Evolutionary conservation across 2,797 vertebrate genomes (phyloP).

Genomic region (Sebastes itinus): DNA sequence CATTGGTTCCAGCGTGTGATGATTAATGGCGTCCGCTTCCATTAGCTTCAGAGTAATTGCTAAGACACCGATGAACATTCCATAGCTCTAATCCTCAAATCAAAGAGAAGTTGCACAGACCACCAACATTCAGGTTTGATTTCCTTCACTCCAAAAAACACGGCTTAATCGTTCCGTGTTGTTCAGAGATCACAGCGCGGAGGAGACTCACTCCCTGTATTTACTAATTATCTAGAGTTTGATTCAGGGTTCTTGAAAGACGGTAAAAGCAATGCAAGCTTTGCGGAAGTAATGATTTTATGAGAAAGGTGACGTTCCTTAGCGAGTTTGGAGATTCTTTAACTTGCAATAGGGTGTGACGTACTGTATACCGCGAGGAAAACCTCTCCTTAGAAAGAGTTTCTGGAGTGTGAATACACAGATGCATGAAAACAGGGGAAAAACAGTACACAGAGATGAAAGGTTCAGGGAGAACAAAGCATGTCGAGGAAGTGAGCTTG

Average conservation of each 20-base stretch:
- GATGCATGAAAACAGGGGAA: not conserved
- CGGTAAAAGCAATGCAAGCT: not conserved
- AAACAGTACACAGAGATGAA: conserved; percentile 9
- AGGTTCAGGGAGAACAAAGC: conserved; percentile 5
- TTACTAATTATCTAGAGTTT: conserved; percentile 26
- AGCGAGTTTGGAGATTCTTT: not conserved
- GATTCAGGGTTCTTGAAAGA: conserved; percentile 3
- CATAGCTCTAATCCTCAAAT: conserved; percentile 65
- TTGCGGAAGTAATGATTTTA: not conserved
- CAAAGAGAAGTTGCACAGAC: conserved; percentile 59
- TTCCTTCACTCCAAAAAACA: conserved; percentile 27
- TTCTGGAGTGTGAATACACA: not conserved
- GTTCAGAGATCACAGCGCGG: conserved; percentile 27
- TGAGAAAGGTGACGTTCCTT: not conserved
- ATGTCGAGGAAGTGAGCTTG: not conserved
- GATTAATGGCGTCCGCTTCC: conserved; percentile 66
- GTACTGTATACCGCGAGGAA: not conserved
- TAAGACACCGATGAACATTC: conserved; percentile 62
- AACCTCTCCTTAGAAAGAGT: not conserved
- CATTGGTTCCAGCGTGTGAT: conserved; percentile 63
- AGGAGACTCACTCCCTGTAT: not conserved
- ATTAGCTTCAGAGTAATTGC: conserved; percentile 75
- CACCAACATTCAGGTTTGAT: conserved; percentile 55
- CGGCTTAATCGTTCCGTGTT: conserved; percentile 32
- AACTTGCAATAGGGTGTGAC: not conserved